These are phyloP conservation scores for Sarcophaga carnaria DNA, from an alignment of 2,888 invertebrate species.

Conservation along the genomic window DNA sequence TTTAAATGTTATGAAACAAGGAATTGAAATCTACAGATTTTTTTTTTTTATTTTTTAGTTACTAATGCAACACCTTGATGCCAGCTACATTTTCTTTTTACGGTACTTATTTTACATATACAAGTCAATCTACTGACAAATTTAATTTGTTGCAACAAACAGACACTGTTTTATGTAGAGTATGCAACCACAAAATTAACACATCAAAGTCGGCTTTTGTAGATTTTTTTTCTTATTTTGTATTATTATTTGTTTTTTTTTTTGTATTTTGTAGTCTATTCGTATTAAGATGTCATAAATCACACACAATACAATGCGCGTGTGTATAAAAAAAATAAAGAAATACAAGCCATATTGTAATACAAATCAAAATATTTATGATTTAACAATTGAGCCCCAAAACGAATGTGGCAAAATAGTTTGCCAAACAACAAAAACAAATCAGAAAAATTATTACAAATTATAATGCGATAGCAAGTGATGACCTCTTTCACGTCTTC, in stretches of 20 bases:
- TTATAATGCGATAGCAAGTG: constrained; percentile 34
- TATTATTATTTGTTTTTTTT: neutral
- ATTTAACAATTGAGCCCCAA: constrained; percentile 58
- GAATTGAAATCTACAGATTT: too few relatives aligned
- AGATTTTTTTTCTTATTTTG: neutral
- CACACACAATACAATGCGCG: constrained; percentile 35
- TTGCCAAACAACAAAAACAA: neutral
- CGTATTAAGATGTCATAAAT: constrained; percentile 56
- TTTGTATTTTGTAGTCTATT: constrained; percentile 8
- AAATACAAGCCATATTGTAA: constrained; percentile 28
- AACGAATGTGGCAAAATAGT: constrained; percentile 38
- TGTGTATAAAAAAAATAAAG: constrained; percentile 15
- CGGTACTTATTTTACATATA: neutral
- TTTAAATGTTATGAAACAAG: too few relatives aligned
- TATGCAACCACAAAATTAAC: constrained; percentile 42
- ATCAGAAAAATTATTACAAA: neutral
- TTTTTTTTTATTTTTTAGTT: too few relatives aligned
- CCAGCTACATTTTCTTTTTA: too few relatives aligned
- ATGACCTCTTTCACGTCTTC: constrained; percentile 50
- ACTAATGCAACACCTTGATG: too few relatives aligned
- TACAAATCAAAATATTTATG: constrained; percentile 58
- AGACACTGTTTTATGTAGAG: neutral
- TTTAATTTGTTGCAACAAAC: neutral
- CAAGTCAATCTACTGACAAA: neutral
- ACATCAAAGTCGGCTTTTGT: constrained; percentile 63